These are phyloP conservation scores for Drosophila subpulchrella DNA, from an alignment of 1,140 invertebrate species.

Conservation along the genomic window DNA sequence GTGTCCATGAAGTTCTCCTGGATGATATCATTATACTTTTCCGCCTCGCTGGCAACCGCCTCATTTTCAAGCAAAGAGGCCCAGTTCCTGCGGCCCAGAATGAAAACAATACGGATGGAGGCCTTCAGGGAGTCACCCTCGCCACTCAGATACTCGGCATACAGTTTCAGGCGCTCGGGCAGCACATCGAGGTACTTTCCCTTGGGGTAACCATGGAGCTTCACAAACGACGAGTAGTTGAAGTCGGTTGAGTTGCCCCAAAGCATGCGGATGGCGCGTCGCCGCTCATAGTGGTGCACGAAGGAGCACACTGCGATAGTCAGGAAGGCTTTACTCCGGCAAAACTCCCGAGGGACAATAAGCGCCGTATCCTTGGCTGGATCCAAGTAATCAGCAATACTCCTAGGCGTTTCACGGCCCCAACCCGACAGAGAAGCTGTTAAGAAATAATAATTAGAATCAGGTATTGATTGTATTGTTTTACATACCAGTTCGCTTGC, in stretches of 20 bases:
- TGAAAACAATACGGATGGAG: constrained; percentile 62
- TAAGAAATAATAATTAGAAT: background rate
- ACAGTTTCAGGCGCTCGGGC: constrained; percentile 36
- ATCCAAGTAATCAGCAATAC: constrained; percentile 89
- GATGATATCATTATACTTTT: constrained; percentile 90
- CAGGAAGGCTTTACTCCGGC: constrained; percentile 86
- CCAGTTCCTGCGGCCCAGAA: constrained; percentile 57
- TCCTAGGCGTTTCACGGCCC: constrained; percentile 89
- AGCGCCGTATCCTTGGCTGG: constrained; percentile 89
- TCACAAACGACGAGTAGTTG: constrained; percentile 85
- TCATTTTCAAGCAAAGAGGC: constrained; percentile 57
- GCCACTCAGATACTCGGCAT: constrained; percentile 45
- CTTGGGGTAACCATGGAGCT: constrained; percentile 61
- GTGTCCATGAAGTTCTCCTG: constrained; percentile 95
- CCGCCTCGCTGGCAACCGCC: constrained; percentile 58
- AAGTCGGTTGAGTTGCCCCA: constrained; percentile 88
- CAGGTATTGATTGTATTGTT: background rate
- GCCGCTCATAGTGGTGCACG: constrained; percentile 87
- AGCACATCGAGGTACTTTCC: constrained; percentile 53
- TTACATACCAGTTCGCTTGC: constrained; percentile 35
- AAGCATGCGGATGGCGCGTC: constrained; percentile 90
- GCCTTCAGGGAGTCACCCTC: constrained; percentile 26
- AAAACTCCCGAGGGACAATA: constrained; percentile 87
- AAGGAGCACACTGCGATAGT: constrained; percentile 91
- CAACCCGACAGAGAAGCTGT: constrained; percentile 86